phyloP scores from a whole-genome alignment of 2,888 invertebrate species.

The Drosophila ezoana region DNA sequence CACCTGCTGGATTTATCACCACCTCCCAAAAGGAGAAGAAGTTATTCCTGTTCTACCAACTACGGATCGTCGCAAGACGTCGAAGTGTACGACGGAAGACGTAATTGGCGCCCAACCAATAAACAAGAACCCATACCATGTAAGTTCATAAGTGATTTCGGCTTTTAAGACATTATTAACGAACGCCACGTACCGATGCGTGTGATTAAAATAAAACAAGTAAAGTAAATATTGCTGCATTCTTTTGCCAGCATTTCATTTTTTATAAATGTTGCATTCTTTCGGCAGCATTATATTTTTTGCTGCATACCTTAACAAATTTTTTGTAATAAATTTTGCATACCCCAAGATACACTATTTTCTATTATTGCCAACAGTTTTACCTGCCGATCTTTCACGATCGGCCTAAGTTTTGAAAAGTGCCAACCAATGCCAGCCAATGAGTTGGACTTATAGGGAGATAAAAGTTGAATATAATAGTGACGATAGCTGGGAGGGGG shows the following conservation, averaged over 20 bases:
- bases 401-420: constrained; percentile 9
- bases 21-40: too few species aligned
- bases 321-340: constrained; percentile 3
- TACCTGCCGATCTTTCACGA: constrained; percentile 8
- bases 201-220: neutral
- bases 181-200: constrained; percentile 3
- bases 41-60: too few species aligned
- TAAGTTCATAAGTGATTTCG: constrained; percentile 8
- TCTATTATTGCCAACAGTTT: constrained; percentile 6
- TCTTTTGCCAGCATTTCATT: constrained; percentile 2
- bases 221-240: neutral
- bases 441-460: constrained; percentile 12
- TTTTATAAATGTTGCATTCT: neutral
- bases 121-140: constrained; percentile 2
- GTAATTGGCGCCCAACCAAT: constrained; percentile 1
- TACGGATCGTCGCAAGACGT: too few species aligned
- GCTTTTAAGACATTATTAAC: constrained; percentile 1
- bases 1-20: too few species aligned
- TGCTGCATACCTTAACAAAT: constrained; percentile 3
- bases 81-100: too few species aligned
- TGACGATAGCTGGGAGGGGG: constrained; percentile 2
- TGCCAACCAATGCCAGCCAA: constrained; percentile 8
- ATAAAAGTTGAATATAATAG: constrained; percentile 4
- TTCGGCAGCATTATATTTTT: constrained; percentile 4
- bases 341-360: constrained; percentile 6